phyloP scores from a whole-genome alignment of 2,888 invertebrate genomes.

The Dilophus febrilis region DNA sequence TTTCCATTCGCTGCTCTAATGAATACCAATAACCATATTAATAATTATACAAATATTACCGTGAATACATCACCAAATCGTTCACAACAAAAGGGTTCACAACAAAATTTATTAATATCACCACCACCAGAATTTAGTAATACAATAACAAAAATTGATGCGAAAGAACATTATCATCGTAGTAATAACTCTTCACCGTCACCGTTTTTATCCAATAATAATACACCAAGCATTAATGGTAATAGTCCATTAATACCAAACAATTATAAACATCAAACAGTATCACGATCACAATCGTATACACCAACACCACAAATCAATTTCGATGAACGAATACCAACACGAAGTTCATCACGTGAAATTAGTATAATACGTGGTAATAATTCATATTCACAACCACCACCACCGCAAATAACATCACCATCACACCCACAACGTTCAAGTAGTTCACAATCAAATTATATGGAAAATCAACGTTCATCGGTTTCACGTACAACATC shows the following conservation, averaged over 20 bases:
- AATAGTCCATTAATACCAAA: background rate
- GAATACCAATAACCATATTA: background rate
- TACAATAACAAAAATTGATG: conserved; percentile 3
- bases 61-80: background rate
- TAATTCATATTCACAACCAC: background rate
- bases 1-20: conserved; percentile 1
- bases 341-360: conserved; percentile 3
- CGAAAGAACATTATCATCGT: conserved; percentile 8
- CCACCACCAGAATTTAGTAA: conserved; percentile 13
- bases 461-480: conserved; percentile 3
- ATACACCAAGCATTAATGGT: background rate
- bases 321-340: conserved; percentile 3
- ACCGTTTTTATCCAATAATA: conserved; percentile 5
- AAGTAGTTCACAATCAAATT: conserved; percentile 2
- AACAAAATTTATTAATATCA: conserved; percentile 10
- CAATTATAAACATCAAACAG: no score
- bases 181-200: conserved; percentile 10
- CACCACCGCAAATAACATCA: no score
- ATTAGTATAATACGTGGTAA: background rate
- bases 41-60: conserved; percentile 1
- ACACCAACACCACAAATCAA: conserved; percentile 1
- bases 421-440: background rate
- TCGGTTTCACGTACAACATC: conserved; percentile 1
- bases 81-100: background rate
- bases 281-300: background rate